Conservation (phyloP, 2,113 vertebrate species). For the Protomyctophum bolini region DNA sequence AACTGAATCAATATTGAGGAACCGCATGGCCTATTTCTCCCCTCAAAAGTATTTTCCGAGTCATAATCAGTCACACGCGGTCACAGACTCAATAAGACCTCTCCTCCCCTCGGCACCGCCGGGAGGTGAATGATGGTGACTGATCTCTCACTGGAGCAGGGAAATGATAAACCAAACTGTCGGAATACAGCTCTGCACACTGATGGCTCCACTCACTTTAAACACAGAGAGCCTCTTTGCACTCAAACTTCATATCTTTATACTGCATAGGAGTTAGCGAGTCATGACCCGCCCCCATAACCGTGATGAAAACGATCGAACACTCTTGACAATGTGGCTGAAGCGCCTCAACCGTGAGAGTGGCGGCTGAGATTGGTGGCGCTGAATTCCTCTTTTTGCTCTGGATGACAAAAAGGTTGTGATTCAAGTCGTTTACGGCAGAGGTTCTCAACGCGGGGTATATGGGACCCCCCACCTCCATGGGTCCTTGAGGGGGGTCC, state of each 20-base stretch:
- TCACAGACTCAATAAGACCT: slow-evolving; percentile 27
- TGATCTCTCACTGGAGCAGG: slow-evolving; percentile 53
- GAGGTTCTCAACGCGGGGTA: too few relatives aligned
- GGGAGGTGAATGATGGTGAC: slow-evolving; percentile 57
- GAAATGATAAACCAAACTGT: slow-evolving; percentile 47
- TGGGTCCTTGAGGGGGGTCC: too few relatives aligned
- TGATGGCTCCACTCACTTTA: slow-evolving; percentile 17
- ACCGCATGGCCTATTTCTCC: too few relatives aligned
- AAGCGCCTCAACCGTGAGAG: neutral
- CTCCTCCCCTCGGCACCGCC: neutral
- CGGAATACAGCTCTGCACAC: slow-evolving; percentile 51
- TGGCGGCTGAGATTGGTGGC: neutral
- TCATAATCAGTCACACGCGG: neutral
- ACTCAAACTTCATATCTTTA: slow-evolving; percentile 14
- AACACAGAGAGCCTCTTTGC: slow-evolving; percentile 21
- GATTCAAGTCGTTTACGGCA: neutral
- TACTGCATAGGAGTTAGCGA: neutral
- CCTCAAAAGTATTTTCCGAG: neutral
- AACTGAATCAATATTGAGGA: too few relatives aligned
- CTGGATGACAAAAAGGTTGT: neutral
- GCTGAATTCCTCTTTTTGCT: neutral
- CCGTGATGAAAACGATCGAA: neutral
- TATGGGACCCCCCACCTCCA: too few relatives aligned
- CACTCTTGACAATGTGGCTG: neutral
- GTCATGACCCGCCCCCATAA: neutral